phyloP scores from a whole-genome alignment of 2,888 invertebrate genomes.

The Lithophane socia region DNA sequence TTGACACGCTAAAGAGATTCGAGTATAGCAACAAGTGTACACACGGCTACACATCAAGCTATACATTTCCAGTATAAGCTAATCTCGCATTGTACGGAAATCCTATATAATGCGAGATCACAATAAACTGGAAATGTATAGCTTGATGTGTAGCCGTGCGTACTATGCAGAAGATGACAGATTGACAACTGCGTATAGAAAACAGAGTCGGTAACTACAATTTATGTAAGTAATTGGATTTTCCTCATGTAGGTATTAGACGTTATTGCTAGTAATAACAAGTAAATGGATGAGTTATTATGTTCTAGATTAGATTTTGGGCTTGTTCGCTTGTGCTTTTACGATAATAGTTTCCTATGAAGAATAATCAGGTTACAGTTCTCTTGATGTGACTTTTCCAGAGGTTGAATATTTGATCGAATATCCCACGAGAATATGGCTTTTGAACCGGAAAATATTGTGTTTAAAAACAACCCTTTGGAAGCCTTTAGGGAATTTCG shows the following conservation, averaged over 20 bases:
- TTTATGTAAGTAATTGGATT: slow-evolving; percentile 44
- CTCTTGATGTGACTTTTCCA: background rate
- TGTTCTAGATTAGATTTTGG: slow-evolving; percentile 36
- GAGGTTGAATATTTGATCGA: slow-evolving; percentile 1
- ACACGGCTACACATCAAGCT: too few relatives aligned
- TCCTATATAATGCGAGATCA: too few relatives aligned
- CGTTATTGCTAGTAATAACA: slow-evolving; percentile 47
- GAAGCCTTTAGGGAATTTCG: slow-evolving; percentile 8
- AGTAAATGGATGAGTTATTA: slow-evolving; percentile 46
- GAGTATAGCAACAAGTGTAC: background rate
- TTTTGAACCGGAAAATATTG: slow-evolving; percentile 12
- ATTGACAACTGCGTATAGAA: slow-evolving; percentile 2
- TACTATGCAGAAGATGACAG: background rate
- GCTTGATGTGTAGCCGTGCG: too few relatives aligned
- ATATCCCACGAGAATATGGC: background rate
- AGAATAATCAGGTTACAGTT: slow-evolving; percentile 12
- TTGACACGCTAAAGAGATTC: too few relatives aligned
- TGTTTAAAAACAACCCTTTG: slow-evolving; percentile 37
- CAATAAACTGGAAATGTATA: too few relatives aligned
- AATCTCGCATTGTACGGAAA: too few relatives aligned
- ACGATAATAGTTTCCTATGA: slow-evolving; percentile 35
- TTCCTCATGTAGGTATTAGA: slow-evolving; percentile 24
- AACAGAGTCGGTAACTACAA: background rate
- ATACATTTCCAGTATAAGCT: too few relatives aligned
- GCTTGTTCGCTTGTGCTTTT: slow-evolving; percentile 39